These are phyloP conservation scores for Oegoconia quadripuncta DNA, from an alignment of 2,888 invertebrate genomes.

Conservation along the genomic window DNA sequence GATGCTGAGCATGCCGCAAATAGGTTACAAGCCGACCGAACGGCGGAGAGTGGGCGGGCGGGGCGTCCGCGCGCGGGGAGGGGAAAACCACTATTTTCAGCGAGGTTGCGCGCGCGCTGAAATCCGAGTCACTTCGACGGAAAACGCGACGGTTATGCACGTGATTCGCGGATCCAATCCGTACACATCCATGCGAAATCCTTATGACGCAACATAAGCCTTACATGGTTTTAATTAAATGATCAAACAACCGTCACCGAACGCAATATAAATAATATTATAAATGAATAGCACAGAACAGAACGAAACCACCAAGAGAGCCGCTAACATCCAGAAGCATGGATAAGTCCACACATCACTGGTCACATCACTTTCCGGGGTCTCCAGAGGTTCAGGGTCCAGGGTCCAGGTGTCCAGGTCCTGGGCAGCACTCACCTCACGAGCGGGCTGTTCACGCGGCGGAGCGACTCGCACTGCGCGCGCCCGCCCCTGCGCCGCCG, in stretches of 20 bases:
- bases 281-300: conserved; percentile 30
- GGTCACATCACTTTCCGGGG: conserved; percentile 22
- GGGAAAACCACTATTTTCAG: conserved; percentile 70
- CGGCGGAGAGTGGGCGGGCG: conserved; percentile 31
- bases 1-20: conserved; percentile 70
- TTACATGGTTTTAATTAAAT: too few species aligned
- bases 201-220: too few species aligned
- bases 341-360: conserved; percentile 40
- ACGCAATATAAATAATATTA: too few species aligned
- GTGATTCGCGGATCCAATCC: conserved; percentile 24
- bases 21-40: conserved; percentile 56
- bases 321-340: conserved; percentile 43
- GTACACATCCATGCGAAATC: too few species aligned
- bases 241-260: too few species aligned
- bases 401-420: conserved; percentile 26
- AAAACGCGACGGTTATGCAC: conserved; percentile 26
- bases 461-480: conserved; percentile 78
- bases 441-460: conserved; percentile 77
- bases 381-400: conserved; percentile 20
- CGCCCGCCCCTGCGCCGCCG: conserved; percentile 52
- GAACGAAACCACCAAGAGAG: conserved; percentile 39
- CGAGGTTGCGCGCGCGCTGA: conserved; percentile 68
- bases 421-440: conserved; percentile 63
- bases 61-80: conserved; percentile 29
- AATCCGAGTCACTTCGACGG: conserved; percentile 66